These are phyloP conservation scores for Egretta garzetta DNA, from an alignment of 2,113 vertebrate genomes.

Conservation along the genomic window DNA sequence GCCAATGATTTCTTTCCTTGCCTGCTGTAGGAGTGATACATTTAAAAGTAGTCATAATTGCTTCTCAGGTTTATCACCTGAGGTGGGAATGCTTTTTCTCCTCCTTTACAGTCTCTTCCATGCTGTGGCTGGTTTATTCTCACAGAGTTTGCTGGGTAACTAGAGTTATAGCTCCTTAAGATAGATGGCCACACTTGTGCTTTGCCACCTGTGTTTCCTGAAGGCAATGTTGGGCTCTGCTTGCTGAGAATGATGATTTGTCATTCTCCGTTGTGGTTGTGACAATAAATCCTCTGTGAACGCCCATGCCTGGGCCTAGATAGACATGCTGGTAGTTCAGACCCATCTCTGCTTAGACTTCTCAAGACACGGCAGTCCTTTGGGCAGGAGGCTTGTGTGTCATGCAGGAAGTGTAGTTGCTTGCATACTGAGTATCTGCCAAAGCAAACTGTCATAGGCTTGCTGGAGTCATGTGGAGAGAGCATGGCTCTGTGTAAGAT, in stretches of 20 bases:
- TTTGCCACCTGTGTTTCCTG: background rate
- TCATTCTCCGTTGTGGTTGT: background rate
- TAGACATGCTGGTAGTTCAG: background rate
- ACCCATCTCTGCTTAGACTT: background rate
- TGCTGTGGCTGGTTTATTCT: background rate
- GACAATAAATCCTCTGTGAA: background rate
- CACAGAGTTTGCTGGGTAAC: background rate
- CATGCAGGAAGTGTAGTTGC: background rate
- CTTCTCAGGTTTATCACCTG: background rate
- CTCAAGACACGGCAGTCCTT: background rate
- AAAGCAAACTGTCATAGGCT: background rate
- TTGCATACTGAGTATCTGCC: background rate
- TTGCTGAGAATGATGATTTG: background rate
- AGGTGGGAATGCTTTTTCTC: background rate
- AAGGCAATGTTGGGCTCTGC: background rate
- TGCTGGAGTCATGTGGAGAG: background rate
- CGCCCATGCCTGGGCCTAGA: background rate
- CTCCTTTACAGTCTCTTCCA: background rate
- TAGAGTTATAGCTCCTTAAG: background rate
- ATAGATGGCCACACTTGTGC: background rate
- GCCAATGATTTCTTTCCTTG: background rate
- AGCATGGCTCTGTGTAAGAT: background rate
- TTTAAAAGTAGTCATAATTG: background rate
- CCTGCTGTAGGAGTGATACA: background rate
- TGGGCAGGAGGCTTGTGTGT: background rate